Conservation (phyloP, 64 coral and sea anemone genomes). For the Pocillopora damicornis region DNA sequence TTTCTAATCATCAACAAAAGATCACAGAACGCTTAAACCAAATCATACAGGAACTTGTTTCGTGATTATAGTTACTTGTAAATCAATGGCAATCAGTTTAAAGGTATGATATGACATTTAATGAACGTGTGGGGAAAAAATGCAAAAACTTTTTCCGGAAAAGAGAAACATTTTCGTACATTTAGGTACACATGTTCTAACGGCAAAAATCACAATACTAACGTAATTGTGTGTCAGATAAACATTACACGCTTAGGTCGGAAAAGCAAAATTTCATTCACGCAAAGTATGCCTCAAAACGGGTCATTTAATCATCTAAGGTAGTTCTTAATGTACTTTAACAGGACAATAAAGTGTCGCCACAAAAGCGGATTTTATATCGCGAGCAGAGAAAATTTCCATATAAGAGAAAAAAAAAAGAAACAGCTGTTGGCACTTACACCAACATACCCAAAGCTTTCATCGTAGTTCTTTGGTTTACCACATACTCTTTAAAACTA, state of each 20-base stretch:
- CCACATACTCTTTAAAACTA: background rate
- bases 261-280: too few species aligned
- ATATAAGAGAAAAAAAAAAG: background rate
- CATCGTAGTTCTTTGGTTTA: background rate
- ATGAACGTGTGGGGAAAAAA: too few species aligned
- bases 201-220: too few species aligned
- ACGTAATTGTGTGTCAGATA: too few species aligned
- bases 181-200: too few species aligned
- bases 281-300: background rate
- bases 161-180: too few species aligned
- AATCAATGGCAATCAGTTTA: too few species aligned
- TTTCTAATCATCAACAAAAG: background rate
- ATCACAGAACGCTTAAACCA: background rate
- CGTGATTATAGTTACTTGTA: background rate
- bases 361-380: background rate
- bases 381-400: background rate
- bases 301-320: background rate
- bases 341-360: background rate
- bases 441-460: background rate
- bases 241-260: too few species aligned
- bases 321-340: background rate
- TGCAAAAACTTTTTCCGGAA: too few species aligned
- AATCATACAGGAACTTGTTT: background rate
- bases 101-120: too few species aligned
- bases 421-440: slow-evolving; percentile 20